Base-by-base conservation (phyloP, 1,140 invertebrate genomes). In the Caenorhabditis tropicalis region DNA sequence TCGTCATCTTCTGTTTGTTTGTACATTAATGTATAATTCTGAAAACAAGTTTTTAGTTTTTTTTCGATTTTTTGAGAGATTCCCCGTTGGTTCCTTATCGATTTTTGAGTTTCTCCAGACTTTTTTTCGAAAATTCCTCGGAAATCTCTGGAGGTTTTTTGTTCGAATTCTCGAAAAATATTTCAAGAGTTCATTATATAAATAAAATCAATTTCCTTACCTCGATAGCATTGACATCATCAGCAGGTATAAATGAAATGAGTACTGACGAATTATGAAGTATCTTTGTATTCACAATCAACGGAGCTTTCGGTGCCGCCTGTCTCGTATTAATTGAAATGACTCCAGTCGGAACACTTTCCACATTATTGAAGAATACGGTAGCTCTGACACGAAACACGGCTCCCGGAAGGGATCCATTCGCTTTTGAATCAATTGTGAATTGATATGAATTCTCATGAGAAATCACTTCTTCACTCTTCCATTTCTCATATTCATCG, bases 21-120 rank as follows among this genome's bases (percentile, higher is more conserved):
- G 36, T 82, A 82, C 60, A 65, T 60, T 46, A 82, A 60, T 16
- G 82, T 48, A 21, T 82, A 82, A 24, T 82, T 82, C 82, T 82
- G 82, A 19, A 82, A 82, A 46, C 3, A 31, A 5, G 5, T n/a
- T 51, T 79, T 27, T 29, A 48, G 7, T 6, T 5, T 43, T 43
- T 43, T 12, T 5, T 43, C 39, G 12, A 43, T 12, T 43, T 43
- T 43, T 6, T 43, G 12, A 6, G 5, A 43, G 39, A 6, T 43
- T 43, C 12, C 39, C 12, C 39, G 12, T 43, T 43, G 39, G 5
- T 43, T 43, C 39, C 5, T 5, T 43, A 43, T 5, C 39, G n/a
- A n/a, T n/a, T n/a, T n/a, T n/a, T n/a, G n/a, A n/a, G n/a, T n/a
- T n/a, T n/a, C n/a, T n/a, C n/a, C n/a, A n/a, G n/a, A n/a, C n/a